Evolutionary conservation across 2,888 invertebrate species (phyloP).

Genomic region (Agrilus mali): DNA sequence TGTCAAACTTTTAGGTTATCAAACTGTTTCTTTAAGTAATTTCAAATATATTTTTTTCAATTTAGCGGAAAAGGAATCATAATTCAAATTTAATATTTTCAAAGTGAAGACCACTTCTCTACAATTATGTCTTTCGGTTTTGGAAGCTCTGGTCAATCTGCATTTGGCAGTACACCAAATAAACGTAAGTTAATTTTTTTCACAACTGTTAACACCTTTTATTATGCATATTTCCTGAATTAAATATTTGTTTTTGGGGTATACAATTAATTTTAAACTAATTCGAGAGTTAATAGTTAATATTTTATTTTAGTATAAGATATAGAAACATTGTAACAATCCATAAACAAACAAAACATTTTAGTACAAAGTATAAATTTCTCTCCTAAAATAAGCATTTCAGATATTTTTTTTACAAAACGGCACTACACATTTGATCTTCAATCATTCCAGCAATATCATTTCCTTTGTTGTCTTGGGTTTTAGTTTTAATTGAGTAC

Average conservation of each 20-base stretch:
- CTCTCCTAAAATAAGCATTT: too few relatives aligned
- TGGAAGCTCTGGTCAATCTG: constrained; percentile 20
- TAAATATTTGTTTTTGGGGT: background rate
- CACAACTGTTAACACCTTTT: background rate
- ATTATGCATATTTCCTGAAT: background rate
- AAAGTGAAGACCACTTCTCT: too few relatives aligned
- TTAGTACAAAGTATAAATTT: background rate
- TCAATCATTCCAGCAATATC: too few relatives aligned
- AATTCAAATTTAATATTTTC: too few relatives aligned
- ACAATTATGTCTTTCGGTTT: constrained; percentile 23
- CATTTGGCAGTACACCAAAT: constrained; percentile 19
- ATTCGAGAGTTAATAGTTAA: background rate
- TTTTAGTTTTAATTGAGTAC: too few relatives aligned
- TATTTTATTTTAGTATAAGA: background rate
- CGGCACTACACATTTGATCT: too few relatives aligned
- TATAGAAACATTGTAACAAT: background rate
- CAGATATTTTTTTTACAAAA: too few relatives aligned
- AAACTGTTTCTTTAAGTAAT: too few relatives aligned
- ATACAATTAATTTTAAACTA: background rate
- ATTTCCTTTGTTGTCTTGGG: too few relatives aligned
- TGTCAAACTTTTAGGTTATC: too few relatives aligned
- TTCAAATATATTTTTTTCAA: too few relatives aligned
- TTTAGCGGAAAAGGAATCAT: too few relatives aligned
- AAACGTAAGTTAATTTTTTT: constrained; percentile 22
- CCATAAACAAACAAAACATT: background rate